Evolutionary conservation across 2,113 vertebrate species (phyloP), one percentile per base, ranked within the genome.

Genomic region (Platanista minor): DNA sequence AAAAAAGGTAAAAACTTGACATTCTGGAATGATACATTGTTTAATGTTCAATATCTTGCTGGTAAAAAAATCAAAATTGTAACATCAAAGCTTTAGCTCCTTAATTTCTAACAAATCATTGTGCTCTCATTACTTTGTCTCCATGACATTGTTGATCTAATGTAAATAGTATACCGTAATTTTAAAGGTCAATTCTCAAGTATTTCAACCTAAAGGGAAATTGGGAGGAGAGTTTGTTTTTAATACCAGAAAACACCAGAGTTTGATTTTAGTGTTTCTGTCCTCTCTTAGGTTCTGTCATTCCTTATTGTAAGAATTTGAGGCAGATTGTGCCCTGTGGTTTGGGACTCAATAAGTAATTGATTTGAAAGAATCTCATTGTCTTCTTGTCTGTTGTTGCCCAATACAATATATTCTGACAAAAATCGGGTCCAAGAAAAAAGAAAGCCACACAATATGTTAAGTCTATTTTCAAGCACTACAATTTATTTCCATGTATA

Each of bases 91-190:
- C 59, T 97, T 84, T 69, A 66, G 49, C 31, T 87, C 39, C 77
- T 77, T 91, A 62, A 95, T 93, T 86, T 91, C 89, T 89, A 62
- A 78, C 87, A 96, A 95, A 97, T 57, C 87, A 89, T 18, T 95
- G 18, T 69, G 31, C 41, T 94, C 91, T 59, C 52, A 52, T 83
- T 62, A 85, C 3, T 31, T 57, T 93, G 59, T 57, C 74, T 94
- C 97, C 41, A 8, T 59, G 36, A 54, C 78, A 88, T 2, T 57
- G n/a, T 36, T 84, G 33, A 81, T 83, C 27, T 90, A 93, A 88
- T 23, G 52, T 59, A 96, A 95, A 97, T 84, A 36, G 11, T 80
- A 77, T 74, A 57, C 23, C 66, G 0, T 91, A 64, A 57, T 81
- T 94, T 92, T 91, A 90, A 96, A 93, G 64, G 90, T 90, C 95